Evolutionary conservation across 2,888 invertebrate species (phyloP).

Genomic region (Patella depressa): DNA sequence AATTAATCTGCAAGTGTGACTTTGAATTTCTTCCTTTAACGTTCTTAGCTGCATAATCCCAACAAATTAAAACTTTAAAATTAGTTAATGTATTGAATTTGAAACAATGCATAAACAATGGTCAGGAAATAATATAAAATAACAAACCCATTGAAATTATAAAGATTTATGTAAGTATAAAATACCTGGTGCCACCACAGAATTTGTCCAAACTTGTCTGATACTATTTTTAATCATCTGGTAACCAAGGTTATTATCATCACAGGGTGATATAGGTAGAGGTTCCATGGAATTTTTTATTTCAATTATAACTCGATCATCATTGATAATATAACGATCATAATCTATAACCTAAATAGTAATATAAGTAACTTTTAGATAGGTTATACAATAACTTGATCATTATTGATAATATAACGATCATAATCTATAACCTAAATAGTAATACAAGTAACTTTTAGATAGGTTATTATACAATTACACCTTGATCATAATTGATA

Average conservation of each 20-base stretch:
- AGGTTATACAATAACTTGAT: conserved; percentile 61
- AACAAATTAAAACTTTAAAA: no score
- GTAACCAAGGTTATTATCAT: conserved; percentile 69
- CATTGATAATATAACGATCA: conserved; percentile 63
- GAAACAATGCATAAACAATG: no score
- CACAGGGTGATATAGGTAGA: conserved; percentile 71
- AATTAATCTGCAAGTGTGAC: no score
- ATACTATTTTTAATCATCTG: conserved; percentile 71
- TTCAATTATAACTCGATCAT: conserved; percentile 68
- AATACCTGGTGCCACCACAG: conserved; percentile 71
- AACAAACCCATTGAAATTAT: no score
- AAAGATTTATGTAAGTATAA: no score
- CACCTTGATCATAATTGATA: conserved; percentile 68
- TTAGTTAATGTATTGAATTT: no score
- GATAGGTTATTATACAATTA: conserved; percentile 45
- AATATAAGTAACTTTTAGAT: conserved; percentile 8
- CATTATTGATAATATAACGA: conserved; percentile 62
- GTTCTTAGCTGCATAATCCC: no score
- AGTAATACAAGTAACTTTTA: conserved; percentile 14
- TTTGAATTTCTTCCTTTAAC: no score
- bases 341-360: conserved; percentile 62
- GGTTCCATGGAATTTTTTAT: conserved; percentile 63
- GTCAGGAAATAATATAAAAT: no score
- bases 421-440: conserved; percentile 66
- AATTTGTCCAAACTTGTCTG: conserved; percentile 70